These are phyloP conservation scores for Machaerirhynchus nigripectus DNA, from an alignment of 2,113 vertebrate genomes.

Conservation along the genomic window DNA sequence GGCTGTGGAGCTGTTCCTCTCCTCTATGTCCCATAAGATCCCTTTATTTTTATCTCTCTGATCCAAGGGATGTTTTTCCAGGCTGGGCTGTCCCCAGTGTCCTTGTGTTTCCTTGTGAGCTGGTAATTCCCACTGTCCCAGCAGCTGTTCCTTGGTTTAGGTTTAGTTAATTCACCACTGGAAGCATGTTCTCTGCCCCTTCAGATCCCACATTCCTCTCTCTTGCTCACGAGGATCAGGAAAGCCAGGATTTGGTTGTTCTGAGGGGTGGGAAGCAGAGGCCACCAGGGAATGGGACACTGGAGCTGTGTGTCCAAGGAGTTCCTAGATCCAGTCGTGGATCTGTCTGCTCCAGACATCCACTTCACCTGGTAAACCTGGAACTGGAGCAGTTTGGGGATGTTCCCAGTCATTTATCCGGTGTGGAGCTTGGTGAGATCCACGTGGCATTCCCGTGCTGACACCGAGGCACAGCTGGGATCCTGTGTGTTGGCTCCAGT, in stretches of 20 bases:
- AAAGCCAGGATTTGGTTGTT: not conserved
- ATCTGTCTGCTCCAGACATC: not conserved
- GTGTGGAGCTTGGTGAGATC: not conserved
- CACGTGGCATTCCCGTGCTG: fast-evolving
- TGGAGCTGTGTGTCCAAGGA: not conserved
- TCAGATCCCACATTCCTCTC: not conserved
- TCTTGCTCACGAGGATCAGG: fast-evolving
- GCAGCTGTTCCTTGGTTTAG: not conserved
- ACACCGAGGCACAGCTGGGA: not conserved
- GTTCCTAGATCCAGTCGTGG: not conserved
- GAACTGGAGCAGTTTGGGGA: fast-evolving
- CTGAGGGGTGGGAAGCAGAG: not conserved
- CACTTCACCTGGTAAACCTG: no score
- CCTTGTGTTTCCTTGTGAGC: not conserved
- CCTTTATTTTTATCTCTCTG: not conserved
- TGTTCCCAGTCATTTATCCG: fast-evolving
- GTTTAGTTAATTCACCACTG: not conserved
- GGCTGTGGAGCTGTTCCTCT: not conserved
- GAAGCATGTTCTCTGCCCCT: not conserved
- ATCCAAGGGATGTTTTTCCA: not conserved
- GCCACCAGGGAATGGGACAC: fast-evolving
- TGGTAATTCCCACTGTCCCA: not conserved
- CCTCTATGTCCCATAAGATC: not conserved
- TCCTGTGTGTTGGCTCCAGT: fast-evolving
- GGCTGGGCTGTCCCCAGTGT: fast-evolving